Evolutionary conservation across 2,113 vertebrate species (phyloP), one percentile per base, ranked within the genome.

Genomic region (Heteronetta atricapilla): DNA sequence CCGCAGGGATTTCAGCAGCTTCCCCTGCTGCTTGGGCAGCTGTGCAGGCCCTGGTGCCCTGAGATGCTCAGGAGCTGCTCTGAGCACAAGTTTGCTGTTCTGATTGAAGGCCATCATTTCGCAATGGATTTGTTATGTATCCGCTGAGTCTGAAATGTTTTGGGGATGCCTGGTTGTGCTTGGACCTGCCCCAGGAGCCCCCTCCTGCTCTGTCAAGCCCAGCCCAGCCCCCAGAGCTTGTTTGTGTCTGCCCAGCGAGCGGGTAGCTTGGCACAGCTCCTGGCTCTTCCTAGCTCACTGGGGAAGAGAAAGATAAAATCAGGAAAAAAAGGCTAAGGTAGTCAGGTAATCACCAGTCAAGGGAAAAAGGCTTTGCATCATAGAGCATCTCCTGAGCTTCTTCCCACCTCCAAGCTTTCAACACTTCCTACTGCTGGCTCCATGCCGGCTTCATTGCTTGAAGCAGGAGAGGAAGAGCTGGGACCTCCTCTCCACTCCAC

Each of bases 61-160:
- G 11, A 3, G 22, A 26, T 16, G 18, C 6, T 59, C 7, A 25
- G 55, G 21, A 69, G 18, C 17, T 75, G 25, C 33, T 50, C 19
- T 1, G 7, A 69, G 29, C 1, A 8, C 0, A 0, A 36, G 59
- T 26, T 40, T 56, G 16, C 33, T 80, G 23, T 3, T 7, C 48
- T 6, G 6, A 15, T 25, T 31, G 10, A 33, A 59, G 6, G 4
- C 2, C 3, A 2, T 15, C 1, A 1, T 7, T 42, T 42, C 18
- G 29, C 1, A 18, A 67, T 4, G 68, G 2, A 1, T 84, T 42
- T 44, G 3, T 9, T 0, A 1, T 14, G 0, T 28, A 4, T 34
- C 36, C 64, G 11, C 23, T 50, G 34, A 11, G 3, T 8, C 8
- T 1, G 8, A 8, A 2, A 16, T 21, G n/a, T 25, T n/a, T 25